Conservation (phyloP, 2,113 vertebrate species). For the Acrocephalus kingi region DNA sequence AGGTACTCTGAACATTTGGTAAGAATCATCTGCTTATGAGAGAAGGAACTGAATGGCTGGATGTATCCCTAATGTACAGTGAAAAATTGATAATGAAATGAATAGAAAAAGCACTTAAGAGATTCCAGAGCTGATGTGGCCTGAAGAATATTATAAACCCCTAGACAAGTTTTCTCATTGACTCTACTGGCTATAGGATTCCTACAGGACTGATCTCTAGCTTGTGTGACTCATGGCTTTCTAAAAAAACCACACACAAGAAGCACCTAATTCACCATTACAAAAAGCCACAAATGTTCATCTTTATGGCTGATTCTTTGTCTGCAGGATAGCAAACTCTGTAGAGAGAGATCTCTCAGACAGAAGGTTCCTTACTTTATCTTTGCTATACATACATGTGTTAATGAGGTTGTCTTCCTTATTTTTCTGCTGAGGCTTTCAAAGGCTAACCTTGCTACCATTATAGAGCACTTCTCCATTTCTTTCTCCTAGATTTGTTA, state of each 20-base stretch:
- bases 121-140: background rate
- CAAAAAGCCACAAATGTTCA: background rate
- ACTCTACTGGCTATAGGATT: background rate
- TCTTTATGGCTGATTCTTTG: background rate
- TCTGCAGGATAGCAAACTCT: background rate
- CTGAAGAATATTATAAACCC: background rate
- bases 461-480: background rate
- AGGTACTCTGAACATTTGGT: slow-evolving; percentile 1
- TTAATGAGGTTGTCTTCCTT: background rate
- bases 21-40: background rate
- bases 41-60: background rate
- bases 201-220: background rate
- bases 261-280: background rate
- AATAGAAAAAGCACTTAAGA: slow-evolving; percentile 12
- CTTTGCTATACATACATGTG: background rate
- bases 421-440: background rate
- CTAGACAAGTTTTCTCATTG: background rate
- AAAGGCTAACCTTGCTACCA: background rate
- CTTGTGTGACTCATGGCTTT: background rate
- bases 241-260: background rate
- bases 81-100: background rate
- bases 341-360: background rate
- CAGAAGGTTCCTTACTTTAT: background rate
- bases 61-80: background rate
- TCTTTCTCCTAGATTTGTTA: background rate